These are phyloP conservation scores for Anguilla rostrata DNA, from an alignment of 2,113 vertebrate species.

Conservation along the genomic window DNA sequence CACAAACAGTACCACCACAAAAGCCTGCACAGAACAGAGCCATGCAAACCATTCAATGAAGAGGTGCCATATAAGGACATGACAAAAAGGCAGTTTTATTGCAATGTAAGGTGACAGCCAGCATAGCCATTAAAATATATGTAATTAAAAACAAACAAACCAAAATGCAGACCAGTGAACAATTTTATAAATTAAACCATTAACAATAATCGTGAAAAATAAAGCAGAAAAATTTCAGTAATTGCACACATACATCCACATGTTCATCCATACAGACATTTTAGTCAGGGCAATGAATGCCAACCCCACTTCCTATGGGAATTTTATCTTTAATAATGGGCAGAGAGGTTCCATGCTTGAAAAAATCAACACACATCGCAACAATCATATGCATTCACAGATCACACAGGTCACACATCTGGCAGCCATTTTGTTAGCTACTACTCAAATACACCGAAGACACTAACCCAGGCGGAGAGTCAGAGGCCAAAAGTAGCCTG, in stretches of 20 bases:
- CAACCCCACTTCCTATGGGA: neutral
- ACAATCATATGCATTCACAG: neutral
- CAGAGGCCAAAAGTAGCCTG: conserved; percentile 3
- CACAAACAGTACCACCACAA: neutral
- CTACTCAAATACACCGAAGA: neutral
- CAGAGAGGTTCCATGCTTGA: neutral
- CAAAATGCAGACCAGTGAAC: conserved; percentile 2
- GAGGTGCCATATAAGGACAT: conserved; percentile 22
- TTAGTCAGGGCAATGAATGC: neutral
- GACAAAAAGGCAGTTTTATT: conserved; percentile 68
- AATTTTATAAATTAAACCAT: neutral
- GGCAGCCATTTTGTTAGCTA: conserved; percentile 5
- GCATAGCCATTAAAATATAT: conserved; percentile 27
- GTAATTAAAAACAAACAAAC: conserved; percentile 12
- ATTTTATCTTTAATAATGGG: neutral
- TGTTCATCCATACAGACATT: neutral
- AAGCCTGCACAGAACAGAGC: neutral
- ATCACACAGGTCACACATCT: neutral
- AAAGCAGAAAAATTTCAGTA: neutral
- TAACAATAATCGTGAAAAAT: neutral
- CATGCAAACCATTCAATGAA: neutral
- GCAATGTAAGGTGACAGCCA: conserved; percentile 55
- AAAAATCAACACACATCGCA: neutral
- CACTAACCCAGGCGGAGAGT: neutral
- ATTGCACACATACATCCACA: neutral